phyloP scores from a whole-genome alignment of 2,797 vertebrate species.

The Anguilla anguilla region DNA sequence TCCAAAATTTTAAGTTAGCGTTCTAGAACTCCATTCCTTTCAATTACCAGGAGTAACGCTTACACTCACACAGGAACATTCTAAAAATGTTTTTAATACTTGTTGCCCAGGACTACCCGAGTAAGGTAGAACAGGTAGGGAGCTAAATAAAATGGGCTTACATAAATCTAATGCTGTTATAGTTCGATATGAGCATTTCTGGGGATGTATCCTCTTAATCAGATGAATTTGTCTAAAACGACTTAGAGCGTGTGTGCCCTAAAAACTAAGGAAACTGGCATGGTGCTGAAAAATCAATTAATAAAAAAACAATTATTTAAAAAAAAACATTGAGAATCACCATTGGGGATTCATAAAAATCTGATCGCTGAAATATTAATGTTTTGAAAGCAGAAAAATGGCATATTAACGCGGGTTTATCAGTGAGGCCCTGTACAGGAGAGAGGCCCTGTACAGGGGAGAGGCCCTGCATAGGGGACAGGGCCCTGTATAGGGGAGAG shows the following conservation, averaged over 20 bases:
- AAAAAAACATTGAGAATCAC: neutral
- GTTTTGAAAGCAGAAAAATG: slow-evolving; percentile 27
- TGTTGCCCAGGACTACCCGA: neutral
- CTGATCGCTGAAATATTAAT: slow-evolving; percentile 43
- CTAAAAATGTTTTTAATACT: neutral
- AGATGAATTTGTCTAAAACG: neutral
- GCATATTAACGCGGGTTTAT: neutral
- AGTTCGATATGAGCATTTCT: neutral
- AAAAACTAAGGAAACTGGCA: neutral
- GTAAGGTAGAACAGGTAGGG: neutral
- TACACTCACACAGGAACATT: neutral
- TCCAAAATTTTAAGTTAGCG: too few species aligned
- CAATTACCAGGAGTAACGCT: too few species aligned
- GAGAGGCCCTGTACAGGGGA: too few species aligned
- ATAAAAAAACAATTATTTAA: neutral
- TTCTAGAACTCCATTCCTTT: too few species aligned
- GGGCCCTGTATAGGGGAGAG: too few species aligned
- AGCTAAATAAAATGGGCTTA: neutral
- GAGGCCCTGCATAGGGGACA: too few species aligned
- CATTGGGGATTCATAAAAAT: slow-evolving; percentile 12
- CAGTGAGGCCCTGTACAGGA: too few species aligned
- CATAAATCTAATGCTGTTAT: neutral
- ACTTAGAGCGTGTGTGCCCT: neutral
- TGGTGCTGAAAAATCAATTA: neutral
- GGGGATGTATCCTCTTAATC: neutral